phyloP scores from a whole-genome alignment of 1,140 invertebrate genomes.

The Propsilocerus akamusi region DNA sequence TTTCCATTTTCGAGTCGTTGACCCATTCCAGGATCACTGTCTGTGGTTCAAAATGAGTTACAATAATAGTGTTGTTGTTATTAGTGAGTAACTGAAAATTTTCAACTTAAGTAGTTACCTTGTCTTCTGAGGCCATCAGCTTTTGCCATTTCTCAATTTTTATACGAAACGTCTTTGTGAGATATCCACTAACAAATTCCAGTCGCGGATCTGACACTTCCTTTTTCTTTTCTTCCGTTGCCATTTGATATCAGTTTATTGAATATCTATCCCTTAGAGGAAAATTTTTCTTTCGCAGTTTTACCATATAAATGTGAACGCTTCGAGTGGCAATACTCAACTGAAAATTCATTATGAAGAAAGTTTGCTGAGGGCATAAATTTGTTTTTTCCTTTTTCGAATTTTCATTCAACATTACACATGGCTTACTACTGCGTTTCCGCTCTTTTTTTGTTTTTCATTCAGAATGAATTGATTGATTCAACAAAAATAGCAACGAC shows the following conservation, averaged over 20 bases:
- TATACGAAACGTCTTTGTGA: neutral
- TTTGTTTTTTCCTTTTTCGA: too few relatives aligned
- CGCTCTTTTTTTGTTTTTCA: neutral
- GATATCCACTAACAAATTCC: neutral
- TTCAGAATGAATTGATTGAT: neutral
- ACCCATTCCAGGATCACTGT: slow-evolving; percentile 26
- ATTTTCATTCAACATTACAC: neutral
- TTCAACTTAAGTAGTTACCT: neutral
- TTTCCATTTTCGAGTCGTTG: slow-evolving; percentile 29
- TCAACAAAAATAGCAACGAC: neutral
- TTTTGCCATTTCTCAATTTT: neutral
- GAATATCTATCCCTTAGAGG: neutral
- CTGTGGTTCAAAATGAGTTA: slow-evolving; percentile 20
- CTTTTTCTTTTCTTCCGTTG: neutral
- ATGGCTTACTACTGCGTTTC: neutral
- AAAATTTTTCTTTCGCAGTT: neutral
- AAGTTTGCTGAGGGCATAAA: neutral
- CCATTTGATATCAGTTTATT: neutral
- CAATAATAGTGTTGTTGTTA: neutral
- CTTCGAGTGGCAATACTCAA: neutral
- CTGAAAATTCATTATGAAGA: neutral
- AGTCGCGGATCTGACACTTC: neutral
- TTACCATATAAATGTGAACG: neutral
- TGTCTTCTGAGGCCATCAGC: neutral
- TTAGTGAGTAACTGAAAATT: neutral